A percentile compares a stretch with the other conserved stretches of the same genome.
Evolutionary conservation across 2,888 invertebrate genomes (phyloP).

Genomic region (Neuroscelio doddi): DNA sequence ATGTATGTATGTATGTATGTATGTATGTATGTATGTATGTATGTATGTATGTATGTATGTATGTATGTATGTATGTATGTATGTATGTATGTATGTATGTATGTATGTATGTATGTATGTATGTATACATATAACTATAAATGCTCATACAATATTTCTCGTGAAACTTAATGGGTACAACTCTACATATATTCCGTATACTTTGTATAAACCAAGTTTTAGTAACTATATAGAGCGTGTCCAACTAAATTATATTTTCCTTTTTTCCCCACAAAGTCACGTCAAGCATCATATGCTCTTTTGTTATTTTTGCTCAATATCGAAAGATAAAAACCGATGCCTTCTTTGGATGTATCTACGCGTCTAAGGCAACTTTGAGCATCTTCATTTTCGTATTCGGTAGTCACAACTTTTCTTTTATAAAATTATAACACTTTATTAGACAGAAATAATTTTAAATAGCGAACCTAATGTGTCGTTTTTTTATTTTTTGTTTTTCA

Average conservation of each 20-base stretch:
- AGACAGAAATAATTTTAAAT: background rate
- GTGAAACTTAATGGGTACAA: conserved; percentile 7
- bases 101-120: too few species aligned
- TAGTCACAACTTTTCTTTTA: background rate
- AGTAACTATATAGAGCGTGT: too few species aligned
- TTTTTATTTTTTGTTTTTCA: too few species aligned
- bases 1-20: too few species aligned
- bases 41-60: too few species aligned
- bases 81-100: too few species aligned
- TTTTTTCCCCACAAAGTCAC: background rate
- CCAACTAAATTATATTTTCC: conserved; percentile 1
- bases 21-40: too few species aligned
- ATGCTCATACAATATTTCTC: conserved; percentile 14
- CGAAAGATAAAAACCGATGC: conserved; percentile 5
- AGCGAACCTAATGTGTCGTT: too few species aligned
- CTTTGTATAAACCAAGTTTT: too few species aligned
- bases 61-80: too few species aligned
- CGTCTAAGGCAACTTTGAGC: conserved; percentile 13
- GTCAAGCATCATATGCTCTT: conserved; percentile 2
- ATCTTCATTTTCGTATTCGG: background rate
- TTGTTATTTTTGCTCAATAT: conserved; percentile 7
- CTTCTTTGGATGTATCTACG: background rate
- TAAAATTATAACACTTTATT: conserved; percentile 2
- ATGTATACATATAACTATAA: conserved; percentile 6
- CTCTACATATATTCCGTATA: background rate